Evolutionary conservation across 1,140 invertebrate genomes (phyloP).

Genomic region (Euwallacea similis): DNA sequence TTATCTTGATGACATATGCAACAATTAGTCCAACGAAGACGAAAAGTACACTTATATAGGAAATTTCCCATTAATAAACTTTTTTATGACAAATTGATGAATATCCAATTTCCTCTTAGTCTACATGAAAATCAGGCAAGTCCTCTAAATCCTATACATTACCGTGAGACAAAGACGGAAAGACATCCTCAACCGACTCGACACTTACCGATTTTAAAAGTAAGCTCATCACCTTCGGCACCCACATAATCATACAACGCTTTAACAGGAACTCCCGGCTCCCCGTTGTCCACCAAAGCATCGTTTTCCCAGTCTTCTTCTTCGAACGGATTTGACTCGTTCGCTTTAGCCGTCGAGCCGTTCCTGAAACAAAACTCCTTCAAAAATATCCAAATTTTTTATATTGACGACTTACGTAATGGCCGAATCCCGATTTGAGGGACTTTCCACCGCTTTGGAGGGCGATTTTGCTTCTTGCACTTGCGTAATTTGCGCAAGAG

Average conservation of each 20-base stretch:
- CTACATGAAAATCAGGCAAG: too few relatives aligned
- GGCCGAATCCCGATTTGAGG: conserved; percentile 54
- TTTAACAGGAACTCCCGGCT: conserved; percentile 89
- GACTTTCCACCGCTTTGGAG: conserved; percentile 48
- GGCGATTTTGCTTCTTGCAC: conserved; percentile 42
- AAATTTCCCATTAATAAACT: too few relatives aligned
- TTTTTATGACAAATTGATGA: too few relatives aligned
- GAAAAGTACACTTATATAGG: too few relatives aligned
- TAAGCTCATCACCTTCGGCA: conserved; percentile 94
- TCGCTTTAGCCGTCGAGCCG: conserved; percentile 61
- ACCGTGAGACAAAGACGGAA: too few relatives aligned
- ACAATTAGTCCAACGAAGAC: too few relatives aligned
- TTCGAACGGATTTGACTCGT: conserved; percentile 80
- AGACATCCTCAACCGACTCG: not conserved
- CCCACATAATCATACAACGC: conserved; percentile 96
- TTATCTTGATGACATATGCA: too few relatives aligned
- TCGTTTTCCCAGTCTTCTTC: conserved; percentile 84
- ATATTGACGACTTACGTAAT: conserved; percentile 55
- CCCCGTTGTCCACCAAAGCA: conserved; percentile 85
- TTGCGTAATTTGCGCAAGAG: conserved; percentile 37
- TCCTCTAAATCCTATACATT: too few relatives aligned
- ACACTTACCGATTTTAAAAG: conserved; percentile 85
- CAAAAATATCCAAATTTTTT: not conserved
- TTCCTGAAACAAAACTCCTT: conserved; percentile 53
- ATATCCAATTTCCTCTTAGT: too few relatives aligned